A percentile compares a stretch with the other conserved stretches of the same genome.
These are phyloP conservation scores for Nixonia krombeini DNA, from an alignment of 1,140 invertebrate genomes.

Conservation along the genomic window DNA sequence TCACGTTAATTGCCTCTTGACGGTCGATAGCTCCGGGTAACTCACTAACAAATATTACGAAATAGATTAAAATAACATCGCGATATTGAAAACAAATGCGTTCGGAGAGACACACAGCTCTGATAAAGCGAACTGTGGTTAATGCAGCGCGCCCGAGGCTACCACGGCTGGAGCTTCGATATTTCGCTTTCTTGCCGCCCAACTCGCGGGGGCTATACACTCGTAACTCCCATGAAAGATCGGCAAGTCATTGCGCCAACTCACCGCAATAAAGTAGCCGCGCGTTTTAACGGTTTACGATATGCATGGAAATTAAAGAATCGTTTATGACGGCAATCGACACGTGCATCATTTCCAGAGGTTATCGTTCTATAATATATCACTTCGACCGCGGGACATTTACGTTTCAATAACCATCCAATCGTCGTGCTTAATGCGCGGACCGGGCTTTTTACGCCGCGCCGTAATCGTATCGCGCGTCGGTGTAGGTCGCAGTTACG, in stretches of 20 bases:
- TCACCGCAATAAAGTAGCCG: slow-evolving; percentile 6
- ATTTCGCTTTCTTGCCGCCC: slow-evolving; percentile 16
- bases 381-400: slow-evolving; percentile 19
- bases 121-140: slow-evolving; percentile 42
- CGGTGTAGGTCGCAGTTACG: slow-evolving; percentile 2
- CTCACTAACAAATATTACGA: slow-evolving; percentile 45
- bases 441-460: slow-evolving; percentile 13
- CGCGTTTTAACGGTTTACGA: slow-evolving; percentile 26
- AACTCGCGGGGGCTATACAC: not conserved
- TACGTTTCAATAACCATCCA: slow-evolving; percentile 32
- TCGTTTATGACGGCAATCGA: slow-evolving; percentile 22
- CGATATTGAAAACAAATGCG: slow-evolving; percentile 52
- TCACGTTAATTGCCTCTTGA: slow-evolving; percentile 55
- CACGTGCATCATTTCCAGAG: slow-evolving; percentile 15
- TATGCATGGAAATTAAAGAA: slow-evolving; percentile 21
- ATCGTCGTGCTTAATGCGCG: slow-evolving; percentile 7
- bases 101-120: slow-evolving; percentile 10
- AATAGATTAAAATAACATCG: slow-evolving; percentile 45
- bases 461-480: slow-evolving; percentile 21
- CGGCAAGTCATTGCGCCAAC: not conserved
- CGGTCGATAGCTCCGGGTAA: slow-evolving; percentile 41
- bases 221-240: slow-evolving; percentile 1
- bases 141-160: slow-evolving; percentile 19
- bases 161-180: not conserved
- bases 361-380: slow-evolving; percentile 31